A percentile compares a stretch with the other conserved stretches of the same genome.
Conservation (phyloP, 2,888 invertebrate genomes). For the Macrosiphum euphorbiae region DNA sequence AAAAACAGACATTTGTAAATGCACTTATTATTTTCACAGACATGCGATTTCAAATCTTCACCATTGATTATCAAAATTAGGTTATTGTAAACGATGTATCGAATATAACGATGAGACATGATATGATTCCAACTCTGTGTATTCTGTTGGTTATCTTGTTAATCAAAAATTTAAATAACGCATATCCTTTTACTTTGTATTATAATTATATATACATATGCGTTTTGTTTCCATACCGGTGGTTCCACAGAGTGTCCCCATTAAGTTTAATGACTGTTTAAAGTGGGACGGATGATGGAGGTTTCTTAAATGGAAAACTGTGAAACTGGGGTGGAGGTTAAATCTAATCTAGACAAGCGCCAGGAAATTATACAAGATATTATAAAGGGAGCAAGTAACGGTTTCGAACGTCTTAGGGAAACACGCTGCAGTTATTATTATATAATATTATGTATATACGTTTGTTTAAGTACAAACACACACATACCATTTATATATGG, state of each 20-base stretch:
- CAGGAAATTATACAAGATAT: constrained; percentile 62
- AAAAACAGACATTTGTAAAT: not conserved
- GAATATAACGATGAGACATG: not conserved
- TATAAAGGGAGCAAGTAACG: constrained; percentile 48
- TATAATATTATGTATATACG: constrained; percentile 42
- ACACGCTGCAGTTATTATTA: constrained; percentile 51
- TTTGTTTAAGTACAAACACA: not conserved
- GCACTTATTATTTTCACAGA: not conserved
- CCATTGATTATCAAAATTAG: not conserved
- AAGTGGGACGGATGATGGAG: constrained; percentile 51
- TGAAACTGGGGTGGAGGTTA: constrained; percentile 36
- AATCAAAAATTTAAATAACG: constrained; percentile 32
- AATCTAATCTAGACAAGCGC: constrained; percentile 64
- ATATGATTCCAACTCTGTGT: not conserved
- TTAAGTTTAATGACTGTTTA: constrained; percentile 64
- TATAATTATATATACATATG: constrained; percentile 32
- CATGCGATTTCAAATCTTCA: not conserved
- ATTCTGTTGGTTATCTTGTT: not conserved
- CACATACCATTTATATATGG: not conserved
- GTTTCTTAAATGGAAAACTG: constrained; percentile 57
- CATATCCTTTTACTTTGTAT: not conserved
- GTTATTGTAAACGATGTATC: not conserved
- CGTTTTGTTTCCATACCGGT: constrained; percentile 55
- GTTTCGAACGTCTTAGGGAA: constrained; percentile 48
- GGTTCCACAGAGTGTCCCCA: constrained; percentile 39